Evolutionary conservation across 2,113 vertebrate species (phyloP).

Genomic region (Engystomops pustulosus): DNA sequence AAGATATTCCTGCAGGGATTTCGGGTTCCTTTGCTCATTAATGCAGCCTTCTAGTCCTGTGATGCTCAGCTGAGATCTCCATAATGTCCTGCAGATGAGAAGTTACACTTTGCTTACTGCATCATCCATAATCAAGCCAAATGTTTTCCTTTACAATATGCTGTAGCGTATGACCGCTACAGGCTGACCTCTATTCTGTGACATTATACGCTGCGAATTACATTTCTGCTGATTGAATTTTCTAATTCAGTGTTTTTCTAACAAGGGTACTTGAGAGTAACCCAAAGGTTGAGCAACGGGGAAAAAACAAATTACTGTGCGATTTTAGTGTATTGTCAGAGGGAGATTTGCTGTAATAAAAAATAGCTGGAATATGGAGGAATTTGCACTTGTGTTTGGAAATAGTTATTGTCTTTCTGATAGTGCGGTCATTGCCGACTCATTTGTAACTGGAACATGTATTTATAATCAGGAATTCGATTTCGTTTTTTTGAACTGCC

Average conservation of each 20-base stretch:
- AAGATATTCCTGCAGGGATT: neutral
- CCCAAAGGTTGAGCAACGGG: constrained; percentile 23
- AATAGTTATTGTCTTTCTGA: constrained; percentile 42
- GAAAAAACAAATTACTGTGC: constrained; percentile 46
- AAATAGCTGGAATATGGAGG: constrained; percentile 32
- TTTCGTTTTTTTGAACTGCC: constrained; percentile 11
- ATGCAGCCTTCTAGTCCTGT: neutral
- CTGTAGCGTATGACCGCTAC: neutral
- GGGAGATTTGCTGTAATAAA: constrained; percentile 32
- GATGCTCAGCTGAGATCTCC: neutral
- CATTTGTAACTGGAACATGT: constrained; percentile 48
- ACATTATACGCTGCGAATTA: constrained; percentile 41
- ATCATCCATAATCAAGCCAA: constrained; percentile 43
- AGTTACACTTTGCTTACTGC: neutral
- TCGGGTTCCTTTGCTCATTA: neutral
- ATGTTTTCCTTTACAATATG: constrained; percentile 18
- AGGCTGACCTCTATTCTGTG: constrained; percentile 44
- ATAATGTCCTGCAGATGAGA: constrained; percentile 11
- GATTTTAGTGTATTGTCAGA: constrained; percentile 44
- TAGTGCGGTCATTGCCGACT: constrained; percentile 23
- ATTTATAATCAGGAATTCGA: constrained; percentile 54
- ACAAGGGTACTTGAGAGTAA: constrained; percentile 38
- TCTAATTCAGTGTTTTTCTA: constrained; percentile 50
- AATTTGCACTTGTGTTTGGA: constrained; percentile 44
- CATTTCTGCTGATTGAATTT: constrained; percentile 52